Evolutionary conservation across 2,797 vertebrate species (phyloP), one percentile per base, ranked within the genome.

Genomic region (Enoplosus armatus): DNA sequence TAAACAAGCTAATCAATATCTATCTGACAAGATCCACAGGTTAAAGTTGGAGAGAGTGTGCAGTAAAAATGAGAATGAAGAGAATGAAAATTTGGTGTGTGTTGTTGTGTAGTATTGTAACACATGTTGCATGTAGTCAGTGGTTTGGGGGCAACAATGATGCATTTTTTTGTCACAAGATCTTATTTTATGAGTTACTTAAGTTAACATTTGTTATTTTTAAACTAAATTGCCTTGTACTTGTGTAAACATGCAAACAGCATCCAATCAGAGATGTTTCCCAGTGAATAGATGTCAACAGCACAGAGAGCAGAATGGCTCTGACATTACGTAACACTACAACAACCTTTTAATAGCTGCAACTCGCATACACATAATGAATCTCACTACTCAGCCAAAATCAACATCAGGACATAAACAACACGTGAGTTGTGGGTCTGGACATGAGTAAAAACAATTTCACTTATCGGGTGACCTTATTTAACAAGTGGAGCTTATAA

Each of bases 1-100:
- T 92, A 96, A 95, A 95, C 93, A 91, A 89, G 89, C 95, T 94
- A 93, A 95, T 95, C 94, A 94, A 94, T 83, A 87, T 83, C 84
- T 94, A 85, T 78, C 75, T 26, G 74, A 77, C 35, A 71, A 84
- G 73, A 84, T 79, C 86, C 89, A 92, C 81, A 89, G 65, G 73
- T 88, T 64, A 79, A 80, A 86, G 82, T 64, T 91, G 90, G 79
- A 91, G 78, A 86, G 48, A 86, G 85, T 87, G 82, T 84, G 54
- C 63, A 91, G 75, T 76, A 48, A 88, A 89, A 78, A 75, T 60
- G 22, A 74, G 79, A 77, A 80, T 66, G 54, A 59, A 74, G 79
- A 84, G 64, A 90, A 87, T 74, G 53, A 85, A 82, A 70, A 89
- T 55, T 11, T 85, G 67, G 77, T 62, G 54, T 66, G 59, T 80